Evolutionary conservation across 2,113 vertebrate species (phyloP).

Genomic region (Pavo muticus): DNA sequence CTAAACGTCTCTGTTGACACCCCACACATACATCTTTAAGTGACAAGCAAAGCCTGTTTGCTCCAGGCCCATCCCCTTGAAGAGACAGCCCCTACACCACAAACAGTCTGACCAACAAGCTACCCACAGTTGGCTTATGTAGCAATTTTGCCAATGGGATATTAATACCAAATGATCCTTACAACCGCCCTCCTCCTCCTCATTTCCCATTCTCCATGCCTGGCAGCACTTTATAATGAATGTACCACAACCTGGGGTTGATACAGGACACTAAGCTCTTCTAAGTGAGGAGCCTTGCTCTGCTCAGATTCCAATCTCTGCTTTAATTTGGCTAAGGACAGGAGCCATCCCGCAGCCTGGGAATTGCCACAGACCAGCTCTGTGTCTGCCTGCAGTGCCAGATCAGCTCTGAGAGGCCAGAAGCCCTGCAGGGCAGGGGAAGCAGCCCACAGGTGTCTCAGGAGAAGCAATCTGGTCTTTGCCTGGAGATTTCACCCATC

Average conservation of each 20-base stretch:
- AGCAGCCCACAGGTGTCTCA: neutral
- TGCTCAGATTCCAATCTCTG: neutral
- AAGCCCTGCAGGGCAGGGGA: neutral
- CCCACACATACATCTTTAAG: conserved; percentile 30
- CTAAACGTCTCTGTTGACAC: conserved; percentile 42
- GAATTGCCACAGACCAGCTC: neutral
- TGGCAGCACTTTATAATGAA: neutral
- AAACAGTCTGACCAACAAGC: fast-evolving
- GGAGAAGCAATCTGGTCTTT: neutral
- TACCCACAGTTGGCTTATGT: neutral
- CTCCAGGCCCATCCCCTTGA: neutral
- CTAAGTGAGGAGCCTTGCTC: neutral
- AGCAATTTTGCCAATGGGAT: neutral
- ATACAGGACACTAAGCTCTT: neutral
- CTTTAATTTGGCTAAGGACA: neutral
- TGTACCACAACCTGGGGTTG: too few species aligned
- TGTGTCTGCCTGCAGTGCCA: neutral
- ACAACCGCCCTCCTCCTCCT: neutral
- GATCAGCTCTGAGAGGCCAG: neutral
- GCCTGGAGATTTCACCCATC: neutral
- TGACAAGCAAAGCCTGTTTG: neutral
- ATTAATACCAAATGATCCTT: neutral
- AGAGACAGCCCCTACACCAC: neutral
- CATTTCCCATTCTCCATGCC: neutral
- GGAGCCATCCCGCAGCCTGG: neutral